Evolutionary conservation across 2,888 invertebrate species (phyloP).

Genomic region (Apamea epomidion): DNA sequence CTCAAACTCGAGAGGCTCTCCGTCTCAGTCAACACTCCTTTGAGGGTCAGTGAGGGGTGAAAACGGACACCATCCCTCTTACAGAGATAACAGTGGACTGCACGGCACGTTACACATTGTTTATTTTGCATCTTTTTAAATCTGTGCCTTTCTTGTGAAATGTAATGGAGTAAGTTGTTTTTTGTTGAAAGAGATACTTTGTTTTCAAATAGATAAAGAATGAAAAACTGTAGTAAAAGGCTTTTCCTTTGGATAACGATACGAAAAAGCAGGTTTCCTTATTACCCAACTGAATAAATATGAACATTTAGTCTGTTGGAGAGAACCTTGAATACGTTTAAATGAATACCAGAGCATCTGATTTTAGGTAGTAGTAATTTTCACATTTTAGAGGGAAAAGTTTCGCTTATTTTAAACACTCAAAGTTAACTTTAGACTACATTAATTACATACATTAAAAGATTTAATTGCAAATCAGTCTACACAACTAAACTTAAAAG

Average conservation of each 20-base stretch:
- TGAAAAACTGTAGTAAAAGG: background rate
- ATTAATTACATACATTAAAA: background rate
- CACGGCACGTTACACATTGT: constrained; percentile 73
- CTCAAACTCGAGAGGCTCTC: constrained; percentile 32
- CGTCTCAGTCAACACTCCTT: constrained; percentile 69
- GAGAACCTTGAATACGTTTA: background rate
- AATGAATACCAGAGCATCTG: background rate
- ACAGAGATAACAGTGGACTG: constrained; percentile 59
- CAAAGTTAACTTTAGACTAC: background rate
- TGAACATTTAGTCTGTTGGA: background rate
- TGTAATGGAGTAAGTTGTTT: constrained; percentile 38
- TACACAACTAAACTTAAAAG: background rate
- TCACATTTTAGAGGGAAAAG: background rate
- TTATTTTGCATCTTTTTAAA: constrained; percentile 69
- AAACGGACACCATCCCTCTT: constrained; percentile 71
- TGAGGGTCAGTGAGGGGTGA: constrained; percentile 72
- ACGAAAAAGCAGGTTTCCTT: background rate
- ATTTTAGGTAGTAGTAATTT: background rate
- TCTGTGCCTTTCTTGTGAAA: constrained; percentile 53
- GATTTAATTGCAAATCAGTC: background rate
- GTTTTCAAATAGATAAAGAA: constrained; percentile 12
- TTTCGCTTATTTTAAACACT: background rate
- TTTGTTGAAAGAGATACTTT: constrained; percentile 27
- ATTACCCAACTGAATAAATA: background rate
- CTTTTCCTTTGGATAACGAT: background rate